phyloP scores from a whole-genome alignment of 1,140 invertebrate species.

The Megathymus violae region DNA sequence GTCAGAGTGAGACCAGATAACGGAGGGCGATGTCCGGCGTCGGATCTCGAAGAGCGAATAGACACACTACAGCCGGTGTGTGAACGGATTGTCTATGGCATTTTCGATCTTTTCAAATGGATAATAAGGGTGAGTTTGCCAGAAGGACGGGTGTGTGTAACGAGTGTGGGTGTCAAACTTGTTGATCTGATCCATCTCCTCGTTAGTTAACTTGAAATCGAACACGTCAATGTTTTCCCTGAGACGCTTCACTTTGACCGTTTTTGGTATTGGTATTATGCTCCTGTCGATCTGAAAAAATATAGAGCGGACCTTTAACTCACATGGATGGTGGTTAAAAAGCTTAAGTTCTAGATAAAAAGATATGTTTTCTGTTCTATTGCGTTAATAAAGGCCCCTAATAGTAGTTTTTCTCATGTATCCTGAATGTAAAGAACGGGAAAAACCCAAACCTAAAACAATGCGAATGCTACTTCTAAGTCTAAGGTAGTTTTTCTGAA shows the following conservation, averaged over 20 bases:
- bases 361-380: too few relatives aligned
- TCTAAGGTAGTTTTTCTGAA: too few relatives aligned
- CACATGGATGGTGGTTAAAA: too few relatives aligned
- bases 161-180: constrained; percentile 47
- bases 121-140: constrained; percentile 70
- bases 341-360: too few relatives aligned
- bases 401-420: too few relatives aligned
- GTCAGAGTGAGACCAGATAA: too few relatives aligned
- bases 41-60: background rate
- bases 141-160: constrained; percentile 65
- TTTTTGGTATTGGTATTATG: constrained; percentile 93
- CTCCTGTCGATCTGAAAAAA: constrained; percentile 88
- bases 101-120: constrained; percentile 66
- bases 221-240: constrained; percentile 91
- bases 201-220: constrained; percentile 88
- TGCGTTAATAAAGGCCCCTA: too few relatives aligned
- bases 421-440: too few relatives aligned
- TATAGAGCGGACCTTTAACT: too few relatives aligned
- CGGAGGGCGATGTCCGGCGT: too few relatives aligned
- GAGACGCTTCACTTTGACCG: constrained; percentile 89
- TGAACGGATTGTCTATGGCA: constrained; percentile 59
- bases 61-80: background rate
- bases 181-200: constrained; percentile 78
- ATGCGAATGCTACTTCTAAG: too few relatives aligned
- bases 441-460: too few relatives aligned